Percentiles rank a stretch among this genome's conserved stretches.
phyloP scores from a whole-genome alignment of 2,888 invertebrate species.

The Myopa testacea region DNA sequence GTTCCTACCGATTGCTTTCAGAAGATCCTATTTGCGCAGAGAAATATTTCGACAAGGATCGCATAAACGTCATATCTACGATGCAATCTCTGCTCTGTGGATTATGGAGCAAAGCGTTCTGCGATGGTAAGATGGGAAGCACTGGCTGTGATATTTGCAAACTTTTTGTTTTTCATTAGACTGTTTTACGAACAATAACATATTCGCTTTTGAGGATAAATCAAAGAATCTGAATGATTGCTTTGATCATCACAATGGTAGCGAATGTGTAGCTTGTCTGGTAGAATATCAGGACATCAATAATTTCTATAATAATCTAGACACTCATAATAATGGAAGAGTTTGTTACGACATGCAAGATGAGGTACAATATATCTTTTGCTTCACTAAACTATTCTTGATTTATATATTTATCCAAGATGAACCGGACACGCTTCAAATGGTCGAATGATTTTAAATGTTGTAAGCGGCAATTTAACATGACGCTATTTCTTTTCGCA shows the following conservation, averaged over 20 bases:
- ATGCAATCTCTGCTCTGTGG: slow-evolving; percentile 52
- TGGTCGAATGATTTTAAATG: slow-evolving; percentile 62
- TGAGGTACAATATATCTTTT: slow-evolving; percentile 21
- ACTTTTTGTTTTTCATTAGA: slow-evolving; percentile 47
- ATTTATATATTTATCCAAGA: slow-evolving; percentile 50
- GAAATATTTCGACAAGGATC: slow-evolving; percentile 56
- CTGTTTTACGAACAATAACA: slow-evolving; percentile 51
- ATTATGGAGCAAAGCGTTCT: slow-evolving; percentile 58
- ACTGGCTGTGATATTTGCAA: neutral
- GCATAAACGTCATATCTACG: slow-evolving; percentile 56
- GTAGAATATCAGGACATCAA: slow-evolving; percentile 51
- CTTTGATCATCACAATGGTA: neutral
- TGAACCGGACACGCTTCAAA: slow-evolving; percentile 59
- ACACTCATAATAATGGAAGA: slow-evolving; percentile 52
- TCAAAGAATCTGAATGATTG: slow-evolving; percentile 38
- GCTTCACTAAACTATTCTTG: neutral
- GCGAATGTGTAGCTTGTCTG: slow-evolving; percentile 45
- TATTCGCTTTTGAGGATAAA: slow-evolving; percentile 40
- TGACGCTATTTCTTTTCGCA: slow-evolving; percentile 51
- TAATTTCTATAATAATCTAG: slow-evolving; percentile 54
- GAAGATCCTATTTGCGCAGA: slow-evolving; percentile 50
- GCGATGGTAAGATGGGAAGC: slow-evolving; percentile 51
- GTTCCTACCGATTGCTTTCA: slow-evolving; percentile 41
- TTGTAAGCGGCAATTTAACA: slow-evolving; percentile 56
- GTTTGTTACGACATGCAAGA: slow-evolving; percentile 62